Base-by-base conservation (phyloP, 2,113 vertebrate genomes). In the Manacus vitellinus region DNA sequence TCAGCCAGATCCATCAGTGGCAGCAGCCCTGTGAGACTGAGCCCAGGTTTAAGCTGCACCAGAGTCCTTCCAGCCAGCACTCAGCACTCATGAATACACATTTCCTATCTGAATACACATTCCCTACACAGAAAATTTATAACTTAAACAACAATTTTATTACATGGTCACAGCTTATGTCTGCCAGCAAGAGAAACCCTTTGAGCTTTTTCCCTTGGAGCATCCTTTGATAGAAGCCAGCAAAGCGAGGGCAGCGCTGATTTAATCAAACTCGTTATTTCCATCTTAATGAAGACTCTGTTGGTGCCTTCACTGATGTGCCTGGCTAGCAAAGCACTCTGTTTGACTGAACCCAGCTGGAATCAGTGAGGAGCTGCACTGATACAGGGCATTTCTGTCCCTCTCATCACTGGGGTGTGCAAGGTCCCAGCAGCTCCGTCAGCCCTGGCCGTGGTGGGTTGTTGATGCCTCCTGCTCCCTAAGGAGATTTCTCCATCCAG, bases 401-500 rank as follows among this genome's bases (percentile, higher is more conserved):
- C 4, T 0, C 15, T 27, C 68, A 10, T 23, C 9, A 0, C 35
- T 30, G 37, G 16, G 4, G 8, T 5, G 43, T 39, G 51, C 88
- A 14, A 15, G 2, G 35, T 41, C 71, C 84, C 78, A 39, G 66
- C 80, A 54, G 84, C 74, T 77, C 82, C 78, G 1, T 12, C 16
- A 71, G 76, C 15, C 12, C 46, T 3, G 0, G 28, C 6, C 5
- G 0, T 9, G 3, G 2, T 1, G 46, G 67, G 41, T 30, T 17
- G 0, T 47, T 70, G 63, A 37, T 0, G 0, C 17, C 3, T 0
- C 10, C 74, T 3, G 1, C 73, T 46, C 79, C 11, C 84, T 94
- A 96, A 51, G 4, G 62, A 56, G 98, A 92, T 61, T 90, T 97
- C 30, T 98, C 98, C 81, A 99, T 88, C 99, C 99, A 99, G 67